These are phyloP conservation scores for Drosophila colorata DNA, from an alignment of 2,888 invertebrate genomes.

Conservation along the genomic window DNA sequence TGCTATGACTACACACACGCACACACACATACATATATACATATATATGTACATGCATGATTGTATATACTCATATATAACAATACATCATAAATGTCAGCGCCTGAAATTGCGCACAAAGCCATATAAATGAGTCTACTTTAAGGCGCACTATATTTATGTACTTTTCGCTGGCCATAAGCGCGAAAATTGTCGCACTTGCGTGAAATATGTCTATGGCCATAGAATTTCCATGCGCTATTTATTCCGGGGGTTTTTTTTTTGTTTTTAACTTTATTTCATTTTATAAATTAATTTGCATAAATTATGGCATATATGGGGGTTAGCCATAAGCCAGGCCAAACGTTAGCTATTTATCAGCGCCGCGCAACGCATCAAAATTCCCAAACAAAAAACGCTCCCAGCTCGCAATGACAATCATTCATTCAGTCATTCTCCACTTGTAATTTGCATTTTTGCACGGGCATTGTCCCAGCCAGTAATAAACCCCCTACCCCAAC, in stretches of 20 bases:
- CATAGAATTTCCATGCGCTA: slow-evolving; percentile 35
- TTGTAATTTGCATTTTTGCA: slow-evolving; percentile 81
- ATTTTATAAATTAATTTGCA: slow-evolving; percentile 77
- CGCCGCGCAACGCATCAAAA: slow-evolving; percentile 41
- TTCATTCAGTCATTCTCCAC: slow-evolving; percentile 49
- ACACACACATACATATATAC: neutral
- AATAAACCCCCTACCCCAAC: neutral
- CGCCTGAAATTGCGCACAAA: slow-evolving; percentile 78
- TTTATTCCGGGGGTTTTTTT: slow-evolving; percentile 3
- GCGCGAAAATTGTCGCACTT: slow-evolving; percentile 75
- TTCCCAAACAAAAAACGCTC: slow-evolving; percentile 31
- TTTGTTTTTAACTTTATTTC: slow-evolving; percentile 29
- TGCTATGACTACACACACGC: slow-evolving; percentile 54
- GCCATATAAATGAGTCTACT: slow-evolving; percentile 82
- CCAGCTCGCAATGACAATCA: slow-evolving; percentile 50
- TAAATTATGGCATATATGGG: slow-evolving; percentile 75
- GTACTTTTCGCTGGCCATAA: slow-evolving; percentile 62
- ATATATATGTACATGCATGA: slow-evolving; percentile 11
- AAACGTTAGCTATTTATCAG: slow-evolving; percentile 72
- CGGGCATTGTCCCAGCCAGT: slow-evolving; percentile 55
- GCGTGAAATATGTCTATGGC: slow-evolving; percentile 69
- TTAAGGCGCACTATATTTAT: slow-evolving; percentile 75
- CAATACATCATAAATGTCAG: slow-evolving; percentile 81
- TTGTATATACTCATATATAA: slow-evolving; percentile 40
- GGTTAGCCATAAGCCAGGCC: slow-evolving; percentile 59